Base-by-base conservation (phyloP, 2,797 vertebrate species). In the Fringilla coelebs region DNA sequence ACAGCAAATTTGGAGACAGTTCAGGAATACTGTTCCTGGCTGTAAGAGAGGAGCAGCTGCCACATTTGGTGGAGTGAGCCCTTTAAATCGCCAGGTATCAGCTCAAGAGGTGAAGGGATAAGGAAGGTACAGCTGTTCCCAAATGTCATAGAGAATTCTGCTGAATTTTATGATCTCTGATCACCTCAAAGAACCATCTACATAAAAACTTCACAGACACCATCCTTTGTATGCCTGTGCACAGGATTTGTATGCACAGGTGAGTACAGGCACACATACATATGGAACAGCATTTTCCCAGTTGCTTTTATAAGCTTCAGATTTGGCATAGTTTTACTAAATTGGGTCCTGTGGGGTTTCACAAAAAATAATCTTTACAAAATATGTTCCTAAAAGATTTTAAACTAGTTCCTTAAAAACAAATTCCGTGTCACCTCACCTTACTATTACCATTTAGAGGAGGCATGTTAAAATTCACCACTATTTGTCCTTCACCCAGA, bases 71-170 rank as follows among this genome's bases (percentile, higher is more conserved):
- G 49, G 78, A 76, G 49, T 38, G 17, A 89, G n/a, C 21, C 65
- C 36, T 70, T 82, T 70, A 36, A 62, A 82, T 62, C 5, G 0
- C 41, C 57, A 76, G 43, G 5, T 26, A 31, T 45, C 20, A 6
- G 32, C 38, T 71, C 36, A 63, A 31, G 49, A 92, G 97, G 88
- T 98, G 96, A 54, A 84, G 34, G 63, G 17, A 11, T 43, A 51
- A 74, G 20, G 26, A 79, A 48, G 16, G 34, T 31, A 51, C 28
- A 55, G 68, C 58, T 80, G 63, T 54, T 95, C 49, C 66, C 46
- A 63, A 85, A 43, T 20, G 26, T 55, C 43, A 45, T 51, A 10
- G 11, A 13, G 36, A 76, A 90, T 46, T 86, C 48, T 51, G 34
- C 24, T 78, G 60, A 49, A 25, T 88, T 92, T 91, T 67, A 48